phyloP scores from a whole-genome alignment of 1,140 invertebrate species.

The Colletes latitarsis region DNA sequence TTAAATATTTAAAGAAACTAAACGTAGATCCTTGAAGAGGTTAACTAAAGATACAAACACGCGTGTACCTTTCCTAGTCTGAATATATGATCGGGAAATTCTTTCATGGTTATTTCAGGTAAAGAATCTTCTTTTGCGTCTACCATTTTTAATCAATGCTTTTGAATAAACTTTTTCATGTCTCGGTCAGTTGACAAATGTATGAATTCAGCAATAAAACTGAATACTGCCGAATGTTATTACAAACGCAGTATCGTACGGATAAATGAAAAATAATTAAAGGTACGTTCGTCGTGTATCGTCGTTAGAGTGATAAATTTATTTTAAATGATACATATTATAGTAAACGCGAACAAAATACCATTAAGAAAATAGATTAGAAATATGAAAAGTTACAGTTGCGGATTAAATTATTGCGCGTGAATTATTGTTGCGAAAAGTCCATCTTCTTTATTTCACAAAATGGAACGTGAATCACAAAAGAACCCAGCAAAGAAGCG shows the following conservation, averaged over 20 bases:
- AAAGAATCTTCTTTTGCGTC: neutral
- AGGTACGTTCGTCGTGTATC: neutral
- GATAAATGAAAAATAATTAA: neutral
- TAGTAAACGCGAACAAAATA: neutral
- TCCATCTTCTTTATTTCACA: constrained; percentile 11
- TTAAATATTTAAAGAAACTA: neutral
- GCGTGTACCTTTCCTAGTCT: neutral
- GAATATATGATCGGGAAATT: neutral
- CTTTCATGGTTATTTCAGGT: neutral
- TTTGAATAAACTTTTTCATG: neutral
- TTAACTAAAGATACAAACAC: too few relatives aligned
- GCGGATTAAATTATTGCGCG: neutral
- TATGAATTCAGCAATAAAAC: neutral
- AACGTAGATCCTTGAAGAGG: neutral
- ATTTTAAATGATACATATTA: neutral
- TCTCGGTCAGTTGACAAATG: too few relatives aligned
- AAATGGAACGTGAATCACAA: neutral
- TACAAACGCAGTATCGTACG: too few relatives aligned
- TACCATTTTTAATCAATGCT: neutral
- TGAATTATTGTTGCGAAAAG: constrained; percentile 12
- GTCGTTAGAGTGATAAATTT: neutral
- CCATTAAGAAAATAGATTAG: neutral
- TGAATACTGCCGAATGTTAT: neutral
- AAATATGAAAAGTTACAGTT: neutral
- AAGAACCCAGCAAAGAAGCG: neutral